Conservation (phyloP, 2,888 invertebrate species). For the Ceratothoa steindachneri region DNA sequence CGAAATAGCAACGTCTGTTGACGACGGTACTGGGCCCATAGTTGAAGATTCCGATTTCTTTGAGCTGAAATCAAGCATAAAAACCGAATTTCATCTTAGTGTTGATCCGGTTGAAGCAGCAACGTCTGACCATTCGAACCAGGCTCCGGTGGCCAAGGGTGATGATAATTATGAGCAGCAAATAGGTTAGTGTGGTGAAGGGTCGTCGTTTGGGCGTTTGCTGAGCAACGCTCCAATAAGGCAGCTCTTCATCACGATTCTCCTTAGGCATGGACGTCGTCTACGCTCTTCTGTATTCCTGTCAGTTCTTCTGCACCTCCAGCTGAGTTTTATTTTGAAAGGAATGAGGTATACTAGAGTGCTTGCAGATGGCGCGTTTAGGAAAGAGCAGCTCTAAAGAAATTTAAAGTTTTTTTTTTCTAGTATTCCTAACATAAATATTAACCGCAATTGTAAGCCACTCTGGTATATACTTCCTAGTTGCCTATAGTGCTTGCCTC, state of each 20-base stretch:
- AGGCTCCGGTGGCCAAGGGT: not conserved
- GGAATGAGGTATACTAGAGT: not conserved
- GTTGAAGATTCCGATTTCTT: not conserved
- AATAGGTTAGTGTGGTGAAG: slow-evolving; percentile 11
- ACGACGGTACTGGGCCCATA: not conserved
- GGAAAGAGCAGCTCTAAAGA: not conserved
- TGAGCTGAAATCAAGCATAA: not conserved
- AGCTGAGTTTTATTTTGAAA: not conserved
- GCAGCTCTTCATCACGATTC: not conserved
- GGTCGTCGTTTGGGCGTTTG: not conserved
- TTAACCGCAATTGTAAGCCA: not conserved
- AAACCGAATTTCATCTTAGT: not conserved
- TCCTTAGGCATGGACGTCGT: slow-evolving; percentile 1
- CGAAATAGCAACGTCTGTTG: not conserved
- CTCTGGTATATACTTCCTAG: not conserved
- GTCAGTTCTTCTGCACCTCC: not conserved
- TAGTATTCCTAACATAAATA: no score
- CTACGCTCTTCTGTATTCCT: slow-evolving; percentile 1
- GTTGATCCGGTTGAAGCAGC: slow-evolving; percentile 2
- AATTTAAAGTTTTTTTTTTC: not conserved
- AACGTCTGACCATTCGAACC: not conserved
- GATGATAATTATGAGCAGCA: not conserved
- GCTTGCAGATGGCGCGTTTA: no score
- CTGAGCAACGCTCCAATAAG: not conserved
- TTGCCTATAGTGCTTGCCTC: not conserved